Evolutionary conservation across 2,797 vertebrate genomes (phyloP).

Genomic region (Poecilia velifera): DNA sequence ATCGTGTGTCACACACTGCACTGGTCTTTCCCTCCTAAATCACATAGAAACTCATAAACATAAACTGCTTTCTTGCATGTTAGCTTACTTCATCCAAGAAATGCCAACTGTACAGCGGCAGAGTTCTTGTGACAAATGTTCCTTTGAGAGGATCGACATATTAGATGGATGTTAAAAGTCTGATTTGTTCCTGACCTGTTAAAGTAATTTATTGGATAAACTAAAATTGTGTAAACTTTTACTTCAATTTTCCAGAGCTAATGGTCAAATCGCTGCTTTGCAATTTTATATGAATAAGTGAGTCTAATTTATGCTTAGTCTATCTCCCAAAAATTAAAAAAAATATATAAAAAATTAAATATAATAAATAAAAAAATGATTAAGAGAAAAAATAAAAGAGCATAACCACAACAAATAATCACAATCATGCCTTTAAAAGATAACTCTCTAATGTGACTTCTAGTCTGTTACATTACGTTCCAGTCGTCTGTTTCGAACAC

Average conservation of each 20-base stretch:
- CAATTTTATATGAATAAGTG: not conserved
- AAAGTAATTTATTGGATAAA: not conserved
- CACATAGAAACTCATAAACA: not conserved
- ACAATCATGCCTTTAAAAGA: not conserved
- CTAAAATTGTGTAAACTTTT: not conserved
- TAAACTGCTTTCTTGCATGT: not conserved
- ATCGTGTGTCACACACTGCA: not conserved
- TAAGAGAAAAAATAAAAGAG: not conserved
- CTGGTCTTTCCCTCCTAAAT: not conserved
- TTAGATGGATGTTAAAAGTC: not conserved
- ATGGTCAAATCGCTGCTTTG: not conserved
- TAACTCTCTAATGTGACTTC: not conserved
- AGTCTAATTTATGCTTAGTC: not conserved
- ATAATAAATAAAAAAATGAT: not conserved
- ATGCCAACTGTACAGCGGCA: not conserved
- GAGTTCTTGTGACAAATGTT: not conserved
- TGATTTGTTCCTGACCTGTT: not conserved
- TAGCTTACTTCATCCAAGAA: not conserved
- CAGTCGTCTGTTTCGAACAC: not conserved
- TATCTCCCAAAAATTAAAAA: not conserved
- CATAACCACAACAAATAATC: not conserved
- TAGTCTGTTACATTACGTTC: not conserved
- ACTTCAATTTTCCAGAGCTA: not conserved
- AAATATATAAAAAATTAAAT: not conserved
- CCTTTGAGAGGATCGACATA: not conserved